phyloP scores from a whole-genome alignment of 2,888 invertebrate species.

The Xestia c-nigrum region DNA sequence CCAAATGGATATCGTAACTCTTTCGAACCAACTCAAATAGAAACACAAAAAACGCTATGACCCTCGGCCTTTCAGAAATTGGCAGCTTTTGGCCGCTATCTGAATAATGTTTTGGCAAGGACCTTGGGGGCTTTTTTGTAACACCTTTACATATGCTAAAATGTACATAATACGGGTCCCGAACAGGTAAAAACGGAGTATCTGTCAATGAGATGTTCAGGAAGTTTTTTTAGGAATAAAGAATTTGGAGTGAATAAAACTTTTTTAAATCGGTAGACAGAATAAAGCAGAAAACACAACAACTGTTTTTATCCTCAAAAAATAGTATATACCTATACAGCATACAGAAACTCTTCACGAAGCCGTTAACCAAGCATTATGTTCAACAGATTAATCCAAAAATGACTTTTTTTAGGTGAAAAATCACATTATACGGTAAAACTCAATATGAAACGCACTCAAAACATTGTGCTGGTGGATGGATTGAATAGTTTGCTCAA shows the following conservation, averaged over 20 bases:
- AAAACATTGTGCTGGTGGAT: too few relatives aligned
- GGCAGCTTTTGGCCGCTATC: constrained; percentile 36
- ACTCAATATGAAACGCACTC: too few relatives aligned
- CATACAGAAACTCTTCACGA: too few relatives aligned
- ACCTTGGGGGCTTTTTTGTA: constrained; percentile 18
- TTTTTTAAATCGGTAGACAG: neutral
- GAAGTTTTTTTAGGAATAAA: neutral
- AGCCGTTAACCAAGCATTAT: too few relatives aligned
- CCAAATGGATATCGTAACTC: constrained; percentile 32
- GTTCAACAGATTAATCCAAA: too few relatives aligned
- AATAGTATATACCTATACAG: neutral
- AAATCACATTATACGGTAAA: too few relatives aligned
- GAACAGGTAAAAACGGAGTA: neutral
- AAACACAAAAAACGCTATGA: constrained; percentile 24
- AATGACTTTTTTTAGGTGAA: too few relatives aligned
- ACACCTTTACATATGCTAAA: constrained; percentile 3
- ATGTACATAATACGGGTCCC: constrained; percentile 3
- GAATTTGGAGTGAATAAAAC: neutral
- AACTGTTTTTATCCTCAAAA: neutral
- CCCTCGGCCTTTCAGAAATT: constrained; percentile 27
- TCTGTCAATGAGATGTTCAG: neutral
- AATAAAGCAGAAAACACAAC: neutral
- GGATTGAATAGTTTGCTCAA: too few relatives aligned
- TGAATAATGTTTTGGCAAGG: constrained; percentile 46
- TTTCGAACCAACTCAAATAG: constrained; percentile 29